Evolutionary conservation across 2,888 invertebrate species (phyloP), one percentile per base, ranked within the genome.

Genomic region (Diaperis boleti): DNA sequence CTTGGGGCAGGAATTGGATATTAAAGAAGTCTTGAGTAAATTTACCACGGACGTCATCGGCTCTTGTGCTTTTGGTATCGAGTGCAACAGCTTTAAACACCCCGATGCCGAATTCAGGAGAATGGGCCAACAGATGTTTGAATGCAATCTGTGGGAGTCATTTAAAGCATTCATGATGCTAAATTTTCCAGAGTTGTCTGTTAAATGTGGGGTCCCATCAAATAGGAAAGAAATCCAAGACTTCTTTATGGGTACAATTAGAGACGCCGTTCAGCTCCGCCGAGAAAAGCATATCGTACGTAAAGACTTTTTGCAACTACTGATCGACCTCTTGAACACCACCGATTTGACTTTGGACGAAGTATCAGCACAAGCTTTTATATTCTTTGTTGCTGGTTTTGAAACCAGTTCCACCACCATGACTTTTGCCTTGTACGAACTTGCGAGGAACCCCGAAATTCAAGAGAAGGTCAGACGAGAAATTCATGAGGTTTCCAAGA

Each of bases 21-120:
- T 76, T 11, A 76, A 84, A 5, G 84, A 86, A 29, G 79, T 85
- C 22, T 82, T 84, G 64, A 84, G 84, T 1, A 83, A 83, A 64
- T 87, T 84, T 70, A 83, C 86, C 0, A 85, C 86, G 79, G 86
- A 87, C 69, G 83, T 86, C 1, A 85, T 87, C 15, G 86, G 85
- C 0, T 84, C 83, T 44, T 84, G 85, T 49, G 87, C 85, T 7
- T 87, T 87, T 72, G 87, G 87, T 18, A 79, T 87, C 2, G 84
- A 86, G 63, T 84, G 84, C 65, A 84, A 87, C 68, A 83, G 84
- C 18, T 83, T 87, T 47, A 61, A 83, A 84, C 62, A 82, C 42
- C 3, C 66, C 64, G 11, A 87, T 87, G n/a, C n/a, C n/a, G n/a
- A n/a, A n/a, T n/a, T 73, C 55, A 70, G 45, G 52, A 66, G 29